Percentiles rank a stretch among this genome's conserved stretches.
These are phyloP conservation scores for Thereva nobilitata DNA, from an alignment of 2,888 invertebrate species.

Conservation along the genomic window DNA sequence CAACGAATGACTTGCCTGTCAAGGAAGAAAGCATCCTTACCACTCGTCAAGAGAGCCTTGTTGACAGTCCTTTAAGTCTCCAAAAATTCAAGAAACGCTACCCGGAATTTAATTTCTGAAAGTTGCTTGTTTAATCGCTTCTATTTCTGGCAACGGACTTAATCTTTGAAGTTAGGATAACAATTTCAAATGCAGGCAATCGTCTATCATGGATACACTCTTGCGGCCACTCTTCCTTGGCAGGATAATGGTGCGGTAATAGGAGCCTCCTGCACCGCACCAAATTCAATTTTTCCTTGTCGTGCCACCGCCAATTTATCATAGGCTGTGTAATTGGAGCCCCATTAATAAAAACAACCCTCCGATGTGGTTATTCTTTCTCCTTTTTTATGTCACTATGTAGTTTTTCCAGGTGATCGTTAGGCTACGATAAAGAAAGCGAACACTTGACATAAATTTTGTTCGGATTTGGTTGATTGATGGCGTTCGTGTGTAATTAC, in stretches of 20 bases:
- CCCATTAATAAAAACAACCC: constrained; percentile 34
- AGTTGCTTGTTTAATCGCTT: too few relatives aligned
- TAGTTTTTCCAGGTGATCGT: constrained; percentile 16
- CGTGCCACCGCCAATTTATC: constrained; percentile 25
- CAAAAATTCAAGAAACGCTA: too few relatives aligned
- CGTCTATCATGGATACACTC: not conserved
- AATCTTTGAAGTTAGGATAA: too few relatives aligned
- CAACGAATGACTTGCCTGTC: too few relatives aligned
- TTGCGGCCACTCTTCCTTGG: not conserved
- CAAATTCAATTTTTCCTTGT: constrained; percentile 28
- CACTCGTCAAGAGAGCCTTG: too few relatives aligned
- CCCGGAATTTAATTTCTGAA: too few relatives aligned
- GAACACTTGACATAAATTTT: constrained; percentile 33
- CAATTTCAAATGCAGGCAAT: too few relatives aligned
- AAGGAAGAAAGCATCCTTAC: too few relatives aligned
- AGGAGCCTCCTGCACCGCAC: not conserved
- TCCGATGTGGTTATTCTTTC: constrained; percentile 27
- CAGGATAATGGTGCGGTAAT: not conserved
- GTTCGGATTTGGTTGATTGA: constrained; percentile 37
- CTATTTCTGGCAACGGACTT: too few relatives aligned
- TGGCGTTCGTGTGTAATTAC: constrained; percentile 33
- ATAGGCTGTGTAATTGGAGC: constrained; percentile 29
- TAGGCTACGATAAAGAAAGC: constrained; percentile 27
- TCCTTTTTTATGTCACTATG: not conserved
- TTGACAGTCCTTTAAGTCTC: too few relatives aligned